A percentile compares a stretch with the other conserved stretches of the same genome.
Conservation (phyloP, 2,888 invertebrate species). For the Eupithecia subfuscata region DNA sequence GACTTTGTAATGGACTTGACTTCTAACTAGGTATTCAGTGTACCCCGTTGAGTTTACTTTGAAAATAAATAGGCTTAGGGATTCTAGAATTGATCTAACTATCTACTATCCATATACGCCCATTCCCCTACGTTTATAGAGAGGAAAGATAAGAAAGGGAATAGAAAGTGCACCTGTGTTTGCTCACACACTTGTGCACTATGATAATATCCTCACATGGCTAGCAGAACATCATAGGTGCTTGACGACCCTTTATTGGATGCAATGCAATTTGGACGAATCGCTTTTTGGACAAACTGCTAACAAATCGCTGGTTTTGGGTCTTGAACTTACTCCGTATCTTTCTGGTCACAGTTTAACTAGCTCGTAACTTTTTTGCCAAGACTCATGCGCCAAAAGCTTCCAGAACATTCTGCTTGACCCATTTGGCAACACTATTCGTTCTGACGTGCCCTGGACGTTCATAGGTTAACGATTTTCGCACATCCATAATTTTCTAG, state of each 20-base stretch:
- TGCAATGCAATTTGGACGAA: too few relatives aligned
- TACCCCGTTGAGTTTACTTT: not conserved
- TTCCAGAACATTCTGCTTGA: constrained; percentile 4
- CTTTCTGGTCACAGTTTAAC: not conserved
- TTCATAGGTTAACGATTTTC: not conserved
- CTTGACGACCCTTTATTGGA: not conserved
- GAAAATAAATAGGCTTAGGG: not conserved
- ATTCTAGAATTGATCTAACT: not conserved
- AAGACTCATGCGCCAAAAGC: not conserved
- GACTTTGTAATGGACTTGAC: constrained; percentile 13
- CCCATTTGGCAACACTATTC: constrained; percentile 3
- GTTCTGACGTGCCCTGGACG: not conserved
- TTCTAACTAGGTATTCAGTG: not conserved
- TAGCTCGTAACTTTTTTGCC: not conserved
- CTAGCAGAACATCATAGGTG: not conserved
- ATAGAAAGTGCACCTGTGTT: not conserved
- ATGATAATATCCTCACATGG: not conserved
- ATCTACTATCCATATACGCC: not conserved
- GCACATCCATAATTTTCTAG: not conserved
- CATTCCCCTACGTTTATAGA: not conserved
- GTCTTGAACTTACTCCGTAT: not conserved
- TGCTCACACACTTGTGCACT: not conserved
- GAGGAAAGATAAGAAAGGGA: not conserved
- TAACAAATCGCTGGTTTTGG: not conserved
- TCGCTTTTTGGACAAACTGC: too few relatives aligned